Base-by-base conservation (phyloP, 23 tunicate species). In the Halocynthia aurantium region DNA sequence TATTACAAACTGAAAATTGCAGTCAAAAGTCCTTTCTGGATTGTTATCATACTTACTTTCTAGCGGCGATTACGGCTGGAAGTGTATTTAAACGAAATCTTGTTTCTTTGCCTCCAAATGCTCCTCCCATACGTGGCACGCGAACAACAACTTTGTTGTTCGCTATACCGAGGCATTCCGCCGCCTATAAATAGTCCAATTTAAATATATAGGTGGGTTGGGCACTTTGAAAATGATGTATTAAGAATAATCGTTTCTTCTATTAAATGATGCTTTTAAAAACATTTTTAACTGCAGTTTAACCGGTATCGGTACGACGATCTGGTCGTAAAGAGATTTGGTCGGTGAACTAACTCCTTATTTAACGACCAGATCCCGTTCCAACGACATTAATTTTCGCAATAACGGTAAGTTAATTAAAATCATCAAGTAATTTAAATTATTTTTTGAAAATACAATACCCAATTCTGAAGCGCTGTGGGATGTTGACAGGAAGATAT, bases 41-140 rank as follows among this genome's bases (percentile, higher is more conserved):
- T 31, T 31, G 1, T 31, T 31, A 1, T 31, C 44, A 31, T 54
- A 68, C 71, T 76, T 69, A 93, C 94, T 88, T 94, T 64, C 77
- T 68, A 10, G 98, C 98, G 19, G 98, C 98, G 6, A 94, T 72
- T 21, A 60, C 84, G 8, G 75, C 87, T 44, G 95, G 90, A 67
- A 77, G 81, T 13, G 87, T 6, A 8, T 84, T 9, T 13, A 76
- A 69, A 19, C 57, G 68, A 60, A 73, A 94, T 69, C 88, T 55
- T 6, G 80, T 81, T 67, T 94, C 95, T 52, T 94, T 94, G 10
- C 98, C 98, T 7, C 98, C 98, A 71, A 87, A 93, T 60, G 86
- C 94, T 20, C 98, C 98, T 22, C 98, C 98, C 76, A 94, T 71
- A 61, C 95, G 69, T 62, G 88, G 88, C 19, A 81, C 82, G 18